phyloP scores from a whole-genome alignment of 2,797 vertebrate genomes.

The Typhlichthys subterraneus region DNA sequence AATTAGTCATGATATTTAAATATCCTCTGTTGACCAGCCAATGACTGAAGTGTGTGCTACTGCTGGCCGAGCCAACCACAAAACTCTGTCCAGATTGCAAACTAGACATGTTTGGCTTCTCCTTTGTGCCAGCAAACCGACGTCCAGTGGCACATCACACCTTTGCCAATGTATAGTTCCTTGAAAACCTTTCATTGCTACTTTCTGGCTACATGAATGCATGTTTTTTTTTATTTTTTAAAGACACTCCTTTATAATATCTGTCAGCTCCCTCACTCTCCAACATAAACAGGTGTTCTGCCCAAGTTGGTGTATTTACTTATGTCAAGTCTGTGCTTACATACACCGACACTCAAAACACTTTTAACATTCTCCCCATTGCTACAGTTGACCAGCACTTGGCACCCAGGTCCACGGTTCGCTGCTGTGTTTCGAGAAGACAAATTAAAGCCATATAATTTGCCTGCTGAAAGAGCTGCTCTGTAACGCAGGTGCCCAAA shows the following conservation, averaged over 20 bases:
- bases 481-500: conserved; percentile 69
- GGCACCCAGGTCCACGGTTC: conserved; percentile 53
- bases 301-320: conserved; percentile 72
- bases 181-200: conserved; percentile 62
- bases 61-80: conserved; percentile 54
- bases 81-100: conserved; percentile 64
- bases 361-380: conserved; percentile 70
- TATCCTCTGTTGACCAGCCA: conserved; percentile 65
- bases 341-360: conserved; percentile 76
- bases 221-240: conserved; percentile 37
- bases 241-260: conserved; percentile 71
- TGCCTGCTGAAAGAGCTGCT: conserved; percentile 70
- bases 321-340: conserved; percentile 73
- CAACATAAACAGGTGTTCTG: conserved; percentile 79
- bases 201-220: conserved; percentile 66
- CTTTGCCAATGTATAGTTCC: conserved; percentile 48
- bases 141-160: conserved; percentile 45
- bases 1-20: conserved; percentile 78
- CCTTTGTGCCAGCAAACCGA: conserved; percentile 57
- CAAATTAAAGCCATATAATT: conserved; percentile 76
- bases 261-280: conserved; percentile 67
- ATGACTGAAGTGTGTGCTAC: conserved; percentile 67
- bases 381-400: conserved; percentile 57
- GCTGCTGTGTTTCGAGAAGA: conserved; percentile 66
- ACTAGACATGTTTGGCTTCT: conserved; percentile 64